Conservation (phyloP, 2,797 vertebrate genomes). For the Galago senegalensis region DNA sequence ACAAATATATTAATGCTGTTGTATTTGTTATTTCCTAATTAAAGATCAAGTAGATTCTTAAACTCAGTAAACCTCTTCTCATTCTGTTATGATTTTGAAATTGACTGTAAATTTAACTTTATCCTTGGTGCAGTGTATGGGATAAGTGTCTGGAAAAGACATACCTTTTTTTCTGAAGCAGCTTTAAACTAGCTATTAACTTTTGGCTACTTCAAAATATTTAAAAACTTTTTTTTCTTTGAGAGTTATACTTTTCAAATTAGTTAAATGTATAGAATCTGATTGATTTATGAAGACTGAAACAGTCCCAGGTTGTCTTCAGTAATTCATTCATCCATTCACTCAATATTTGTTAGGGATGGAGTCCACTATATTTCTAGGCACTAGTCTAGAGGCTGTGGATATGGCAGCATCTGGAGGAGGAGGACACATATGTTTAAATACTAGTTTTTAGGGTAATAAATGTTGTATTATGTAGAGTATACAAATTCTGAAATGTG, state of each 20-base stretch:
- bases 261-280: background rate
- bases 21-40: constrained; percentile 38
- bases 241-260: constrained; percentile 31
- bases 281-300: background rate
- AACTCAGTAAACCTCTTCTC: background rate
- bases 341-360: background rate
- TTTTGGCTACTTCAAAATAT: constrained; percentile 43
- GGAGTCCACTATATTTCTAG: background rate
- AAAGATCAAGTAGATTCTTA: constrained; percentile 54
- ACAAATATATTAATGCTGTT: constrained; percentile 22
- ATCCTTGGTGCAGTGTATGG: background rate
- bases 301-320: constrained; percentile 6
- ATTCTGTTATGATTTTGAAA: constrained; percentile 29
- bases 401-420: background rate
- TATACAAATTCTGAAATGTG: background rate
- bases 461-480: background rate
- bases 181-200: background rate
- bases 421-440: background rate
- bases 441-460: background rate
- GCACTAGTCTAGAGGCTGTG: background rate
- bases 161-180: background rate
- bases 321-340: background rate
- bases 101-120: constrained; percentile 10
- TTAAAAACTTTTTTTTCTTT: background rate
- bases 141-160: constrained; percentile 2